Base-by-base conservation (phyloP, 2,113 vertebrate genomes). In the Phrynosoma platyrhinos region DNA sequence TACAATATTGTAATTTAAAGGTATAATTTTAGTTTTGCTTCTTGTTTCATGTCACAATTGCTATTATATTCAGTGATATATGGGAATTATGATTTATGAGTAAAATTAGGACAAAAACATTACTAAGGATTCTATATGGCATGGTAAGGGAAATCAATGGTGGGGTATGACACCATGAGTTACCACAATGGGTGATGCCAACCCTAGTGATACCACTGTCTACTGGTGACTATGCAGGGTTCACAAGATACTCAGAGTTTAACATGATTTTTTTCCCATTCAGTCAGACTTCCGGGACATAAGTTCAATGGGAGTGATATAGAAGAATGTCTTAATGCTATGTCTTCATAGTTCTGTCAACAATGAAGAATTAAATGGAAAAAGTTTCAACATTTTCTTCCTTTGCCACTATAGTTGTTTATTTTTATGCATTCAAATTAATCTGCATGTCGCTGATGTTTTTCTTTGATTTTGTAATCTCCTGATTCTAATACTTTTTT, bases 381-480 rank as follows among this genome's bases (percentile, higher is more conserved):
- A 76, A 85, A 91, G 90, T 62, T 25, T 14, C 91, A 40, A 87
- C 75, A 86, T 83, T 91, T 90, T 88, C 80, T 89, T 93, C 77
- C 9, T 87, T 83, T 66, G 25, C 85, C 52, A 83, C 80, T 92
- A 87, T 91, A 90, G 92, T 94, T 94, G 92, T 92, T 90, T 87
- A 75, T 92, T 92, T 94, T 83, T 68, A 94, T 94, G 94, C 91
- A 89, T 88, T 95, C 92, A 89, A 92, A 93, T 93, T 92, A 95
- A 93, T 95, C 92, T 95, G 84, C 86, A 88, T 94, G 75, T 85
- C 82, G 85, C 87, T 88, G 71, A n/a, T 86, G 62, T 79, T 87
- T 82, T 86, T 42, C 77, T 83, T 88, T 88, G 83, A 77, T 95
- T 95, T 94, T 94, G 92, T 92, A 94, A 94, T 91, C 90, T 95